phyloP scores from a whole-genome alignment of 2,888 invertebrate species.

The Barypeithes pellucidus region DNA sequence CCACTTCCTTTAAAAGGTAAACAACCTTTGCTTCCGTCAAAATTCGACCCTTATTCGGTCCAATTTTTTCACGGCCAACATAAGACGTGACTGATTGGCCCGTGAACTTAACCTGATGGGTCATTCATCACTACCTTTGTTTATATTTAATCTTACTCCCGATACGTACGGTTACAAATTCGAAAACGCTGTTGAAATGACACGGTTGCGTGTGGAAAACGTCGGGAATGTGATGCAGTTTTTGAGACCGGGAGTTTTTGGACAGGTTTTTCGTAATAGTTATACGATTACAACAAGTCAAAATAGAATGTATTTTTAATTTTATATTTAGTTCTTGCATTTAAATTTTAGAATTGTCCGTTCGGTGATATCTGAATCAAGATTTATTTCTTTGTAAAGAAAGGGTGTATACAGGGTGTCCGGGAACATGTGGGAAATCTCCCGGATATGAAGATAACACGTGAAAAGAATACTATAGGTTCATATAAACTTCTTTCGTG shows the following conservation, averaged over 20 bases:
- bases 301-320: too few relatives aligned
- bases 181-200: slow-evolving; percentile 61
- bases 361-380: too few relatives aligned
- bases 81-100: slow-evolving; percentile 63
- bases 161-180: slow-evolving; percentile 65
- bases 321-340: too few relatives aligned
- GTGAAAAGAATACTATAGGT: too few relatives aligned
- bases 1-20: slow-evolving; percentile 22
- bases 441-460: too few relatives aligned
- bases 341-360: too few relatives aligned
- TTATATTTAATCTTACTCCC: slow-evolving; percentile 68
- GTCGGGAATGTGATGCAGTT: slow-evolving; percentile 5
- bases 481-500: too few relatives aligned
- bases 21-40: slow-evolving; percentile 18
- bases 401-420: too few relatives aligned
- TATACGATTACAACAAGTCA: not conserved
- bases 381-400: too few relatives aligned
- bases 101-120: slow-evolving; percentile 64
- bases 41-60: slow-evolving; percentile 33
- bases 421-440: too few relatives aligned
- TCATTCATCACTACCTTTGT: slow-evolving; percentile 70
- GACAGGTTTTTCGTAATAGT: not conserved
- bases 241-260: slow-evolving; percentile 13
- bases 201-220: slow-evolving; percentile 57
- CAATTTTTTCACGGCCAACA: slow-evolving; percentile 64